These are phyloP conservation scores for Chlorodrepanis virens DNA, from an alignment of 2,113 vertebrate genomes.

Conservation along the genomic window DNA sequence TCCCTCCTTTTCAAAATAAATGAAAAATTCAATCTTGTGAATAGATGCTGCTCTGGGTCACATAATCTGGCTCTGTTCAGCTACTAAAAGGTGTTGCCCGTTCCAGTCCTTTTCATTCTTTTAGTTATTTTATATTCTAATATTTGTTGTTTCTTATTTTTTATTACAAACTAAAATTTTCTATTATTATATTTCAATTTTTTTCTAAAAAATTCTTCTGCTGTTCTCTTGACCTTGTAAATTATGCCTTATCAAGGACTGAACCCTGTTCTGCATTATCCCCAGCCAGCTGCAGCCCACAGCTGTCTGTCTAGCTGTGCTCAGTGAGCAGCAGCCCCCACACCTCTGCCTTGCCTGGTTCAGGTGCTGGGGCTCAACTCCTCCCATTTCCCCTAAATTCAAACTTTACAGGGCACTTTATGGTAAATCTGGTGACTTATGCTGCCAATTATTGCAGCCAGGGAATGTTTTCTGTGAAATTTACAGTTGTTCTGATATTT, in stretches of 20 bases:
- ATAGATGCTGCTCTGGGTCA: background rate
- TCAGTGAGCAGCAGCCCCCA: background rate
- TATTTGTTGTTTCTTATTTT: background rate
- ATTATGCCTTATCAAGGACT: background rate
- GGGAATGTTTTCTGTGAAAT: background rate
- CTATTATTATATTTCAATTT: background rate
- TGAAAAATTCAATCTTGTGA: background rate
- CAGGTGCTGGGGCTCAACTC: background rate
- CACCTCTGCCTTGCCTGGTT: fast-evolving
- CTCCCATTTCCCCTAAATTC: background rate
- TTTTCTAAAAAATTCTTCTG: background rate
- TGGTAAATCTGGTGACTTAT: background rate
- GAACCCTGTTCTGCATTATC: background rate
- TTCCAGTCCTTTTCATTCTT: background rate
- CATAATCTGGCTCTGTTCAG: background rate
- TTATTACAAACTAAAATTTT: background rate
- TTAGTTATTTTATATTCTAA: background rate
- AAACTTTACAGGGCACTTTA: background rate
- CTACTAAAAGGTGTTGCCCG: background rate
- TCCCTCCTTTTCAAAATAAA: background rate
- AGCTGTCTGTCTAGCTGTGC: background rate
- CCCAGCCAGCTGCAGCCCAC: background rate
- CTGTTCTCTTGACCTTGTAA: background rate
- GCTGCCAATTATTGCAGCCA: background rate
- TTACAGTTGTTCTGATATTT: background rate